Conservation (phyloP, 2,888 invertebrate genomes). For the Zaprionus lineosus region DNA sequence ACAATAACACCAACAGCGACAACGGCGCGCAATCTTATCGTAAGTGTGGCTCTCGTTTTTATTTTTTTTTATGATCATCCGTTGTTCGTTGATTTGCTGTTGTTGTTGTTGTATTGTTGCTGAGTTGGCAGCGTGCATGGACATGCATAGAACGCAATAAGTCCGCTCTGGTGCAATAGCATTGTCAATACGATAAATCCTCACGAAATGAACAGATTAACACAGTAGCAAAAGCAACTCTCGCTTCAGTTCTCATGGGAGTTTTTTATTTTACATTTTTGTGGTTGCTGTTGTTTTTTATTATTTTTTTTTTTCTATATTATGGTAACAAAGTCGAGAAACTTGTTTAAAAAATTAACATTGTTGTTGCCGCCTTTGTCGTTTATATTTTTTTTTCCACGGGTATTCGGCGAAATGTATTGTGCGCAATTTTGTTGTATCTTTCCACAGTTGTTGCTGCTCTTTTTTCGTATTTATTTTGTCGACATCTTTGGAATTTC, state of each 20-base stretch:
- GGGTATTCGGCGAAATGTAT: slow-evolving; percentile 66
- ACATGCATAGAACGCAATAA: slow-evolving; percentile 62
- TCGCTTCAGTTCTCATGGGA: too few relatives aligned
- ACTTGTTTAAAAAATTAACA: slow-evolving; percentile 65
- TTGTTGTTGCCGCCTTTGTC: slow-evolving; percentile 35
- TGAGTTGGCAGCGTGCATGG: slow-evolving; percentile 6
- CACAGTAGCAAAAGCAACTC: slow-evolving; percentile 11
- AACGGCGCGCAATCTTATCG: slow-evolving; percentile 79
- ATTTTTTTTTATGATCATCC: slow-evolving; percentile 23
- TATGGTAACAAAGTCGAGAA: slow-evolving; percentile 45
- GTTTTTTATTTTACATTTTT: too few relatives aligned
- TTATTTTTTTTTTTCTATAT: slow-evolving; percentile 17
- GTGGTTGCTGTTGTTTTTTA: too few relatives aligned
- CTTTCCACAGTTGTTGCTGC: slow-evolving; percentile 57
- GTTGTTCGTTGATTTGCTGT: background rate
- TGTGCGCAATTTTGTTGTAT: slow-evolving; percentile 71
- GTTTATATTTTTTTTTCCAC: slow-evolving; percentile 34
- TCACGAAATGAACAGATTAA: slow-evolving; percentile 31
- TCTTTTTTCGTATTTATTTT: slow-evolving; percentile 62
- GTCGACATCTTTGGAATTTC: slow-evolving; percentile 80
- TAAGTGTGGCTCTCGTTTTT: slow-evolving; percentile 61
- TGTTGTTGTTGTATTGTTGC: background rate
- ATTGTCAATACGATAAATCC: slow-evolving; percentile 10
- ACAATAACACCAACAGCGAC: slow-evolving; percentile 62
- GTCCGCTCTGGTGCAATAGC: slow-evolving; percentile 2